Conservation (phyloP, 2,113 vertebrate species). For the Dicerorhinus sumatrensis region DNA sequence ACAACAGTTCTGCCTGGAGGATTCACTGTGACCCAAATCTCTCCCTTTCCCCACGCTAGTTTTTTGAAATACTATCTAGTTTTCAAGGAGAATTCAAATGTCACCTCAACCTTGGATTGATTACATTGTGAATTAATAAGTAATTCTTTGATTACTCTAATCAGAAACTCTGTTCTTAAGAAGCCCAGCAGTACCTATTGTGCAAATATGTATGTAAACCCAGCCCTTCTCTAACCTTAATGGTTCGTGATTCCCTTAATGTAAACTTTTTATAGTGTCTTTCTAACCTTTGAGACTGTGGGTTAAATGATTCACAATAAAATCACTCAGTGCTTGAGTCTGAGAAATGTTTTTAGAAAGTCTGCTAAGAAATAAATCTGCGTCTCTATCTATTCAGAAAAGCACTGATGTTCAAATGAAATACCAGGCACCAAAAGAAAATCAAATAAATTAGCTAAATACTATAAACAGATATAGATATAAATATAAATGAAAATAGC, state of each 20-base stretch:
- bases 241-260: background rate
- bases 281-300: background rate
- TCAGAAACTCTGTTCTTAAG: background rate
- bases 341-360: background rate
- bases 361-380: background rate
- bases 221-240: background rate
- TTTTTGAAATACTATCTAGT: background rate
- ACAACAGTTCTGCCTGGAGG: background rate
- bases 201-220: background rate
- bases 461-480: background rate
- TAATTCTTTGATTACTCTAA: background rate
- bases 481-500: background rate
- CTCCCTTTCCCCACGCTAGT: background rate
- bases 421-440: background rate
- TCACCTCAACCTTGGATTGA: background rate
- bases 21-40: background rate
- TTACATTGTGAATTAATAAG: background rate
- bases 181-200: background rate
- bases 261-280: background rate
- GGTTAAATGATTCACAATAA: background rate
- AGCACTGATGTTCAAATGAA: background rate
- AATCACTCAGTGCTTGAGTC: background rate
- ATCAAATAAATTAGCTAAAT: background rate
- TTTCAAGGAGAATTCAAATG: background rate
- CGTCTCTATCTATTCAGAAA: background rate